A percentile compares a stretch with the other conserved stretches of the same genome.
Evolutionary conservation across 2,888 invertebrate species (phyloP).

Genomic region (Harpalus rubripes): DNA sequence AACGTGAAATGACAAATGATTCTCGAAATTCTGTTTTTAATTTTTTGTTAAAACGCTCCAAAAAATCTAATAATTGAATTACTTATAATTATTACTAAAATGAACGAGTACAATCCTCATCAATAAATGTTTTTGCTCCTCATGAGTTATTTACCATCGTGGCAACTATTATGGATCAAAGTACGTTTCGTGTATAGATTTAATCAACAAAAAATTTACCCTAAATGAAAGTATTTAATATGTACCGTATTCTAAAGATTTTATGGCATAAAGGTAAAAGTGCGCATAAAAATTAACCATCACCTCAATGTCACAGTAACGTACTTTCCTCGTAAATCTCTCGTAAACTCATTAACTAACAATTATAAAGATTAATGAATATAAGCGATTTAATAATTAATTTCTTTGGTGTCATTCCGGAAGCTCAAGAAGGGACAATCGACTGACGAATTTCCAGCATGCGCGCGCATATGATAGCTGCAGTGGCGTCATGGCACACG

Average conservation of each 20-base stretch:
- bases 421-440: conserved; percentile 4
- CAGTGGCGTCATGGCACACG: not conserved
- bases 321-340: conserved; percentile 14
- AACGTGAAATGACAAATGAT: too few species aligned
- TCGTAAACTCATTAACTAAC: conserved; percentile 61
- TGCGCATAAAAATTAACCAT: not conserved
- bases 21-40: too few species aligned
- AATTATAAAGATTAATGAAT: conserved; percentile 66
- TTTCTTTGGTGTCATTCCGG: conserved; percentile 57
- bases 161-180: too few species aligned
- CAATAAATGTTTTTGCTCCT: too few species aligned
- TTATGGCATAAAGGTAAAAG: not conserved
- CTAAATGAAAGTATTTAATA: not conserved
- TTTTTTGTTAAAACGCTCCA: too few species aligned
- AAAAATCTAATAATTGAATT: too few species aligned
- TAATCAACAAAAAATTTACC: not conserved
- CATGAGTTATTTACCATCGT: too few species aligned
- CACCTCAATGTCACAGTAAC: not conserved
- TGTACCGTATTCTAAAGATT: not conserved
- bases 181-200: too few species aligned
- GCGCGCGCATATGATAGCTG: not conserved
- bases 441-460: conserved; percentile 14
- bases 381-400: conserved; percentile 63
- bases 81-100: too few species aligned
- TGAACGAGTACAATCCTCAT: too few species aligned